phyloP scores from a whole-genome alignment of 2,113 vertebrate species.

The Pogona vitticeps region DNA sequence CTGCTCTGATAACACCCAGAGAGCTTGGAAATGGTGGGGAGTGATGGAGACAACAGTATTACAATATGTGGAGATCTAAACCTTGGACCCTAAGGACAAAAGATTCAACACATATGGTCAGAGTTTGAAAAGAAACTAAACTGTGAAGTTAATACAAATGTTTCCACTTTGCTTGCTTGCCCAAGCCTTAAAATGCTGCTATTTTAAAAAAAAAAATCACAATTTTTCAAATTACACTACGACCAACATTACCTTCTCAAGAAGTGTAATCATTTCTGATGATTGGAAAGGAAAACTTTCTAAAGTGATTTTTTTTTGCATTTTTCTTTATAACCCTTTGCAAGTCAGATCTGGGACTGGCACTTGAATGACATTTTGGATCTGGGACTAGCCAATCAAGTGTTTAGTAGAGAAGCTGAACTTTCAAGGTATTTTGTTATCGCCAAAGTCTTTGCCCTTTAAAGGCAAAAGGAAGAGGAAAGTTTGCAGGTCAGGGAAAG shows the following conservation, averaged over 20 bases:
- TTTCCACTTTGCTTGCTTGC: neutral
- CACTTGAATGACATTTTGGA: neutral
- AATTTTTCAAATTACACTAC: neutral
- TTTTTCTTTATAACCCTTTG: neutral
- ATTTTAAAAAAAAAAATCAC: neutral
- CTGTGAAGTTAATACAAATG: neutral
- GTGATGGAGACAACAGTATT: too few relatives aligned
- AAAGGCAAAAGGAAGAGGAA: neutral
- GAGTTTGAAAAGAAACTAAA: neutral
- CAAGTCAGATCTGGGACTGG: neutral
- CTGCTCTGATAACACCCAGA: neutral
- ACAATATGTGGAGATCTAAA: neutral
- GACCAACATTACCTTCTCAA: neutral
- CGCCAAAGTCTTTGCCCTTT: too few relatives aligned
- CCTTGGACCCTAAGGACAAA: neutral
- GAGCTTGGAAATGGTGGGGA: too few relatives aligned
- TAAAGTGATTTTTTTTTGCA: neutral
- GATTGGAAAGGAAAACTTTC: neutral
- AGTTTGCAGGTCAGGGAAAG: neutral
- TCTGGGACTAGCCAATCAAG: neutral
- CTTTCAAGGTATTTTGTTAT: neutral
- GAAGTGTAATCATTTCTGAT: neutral
- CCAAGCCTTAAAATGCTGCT: neutral
- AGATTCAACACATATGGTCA: neutral
- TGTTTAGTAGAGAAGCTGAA: neutral